Conservation (phyloP, 2,888 invertebrate genomes). For the Matsumyia berberina region DNA sequence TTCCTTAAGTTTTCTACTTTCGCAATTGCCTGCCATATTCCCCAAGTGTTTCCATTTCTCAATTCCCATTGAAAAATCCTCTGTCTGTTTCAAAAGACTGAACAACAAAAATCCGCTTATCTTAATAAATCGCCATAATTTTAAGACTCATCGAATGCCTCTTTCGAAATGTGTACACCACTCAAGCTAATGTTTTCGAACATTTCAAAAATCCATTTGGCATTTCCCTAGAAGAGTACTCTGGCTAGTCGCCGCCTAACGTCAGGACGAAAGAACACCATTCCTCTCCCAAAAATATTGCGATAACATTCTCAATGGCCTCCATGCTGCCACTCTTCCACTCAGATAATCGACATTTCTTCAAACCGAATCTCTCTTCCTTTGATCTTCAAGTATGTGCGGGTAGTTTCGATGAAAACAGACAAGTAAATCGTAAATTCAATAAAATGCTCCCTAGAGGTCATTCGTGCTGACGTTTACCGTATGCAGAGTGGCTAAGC, state of each 20-base stretch:
- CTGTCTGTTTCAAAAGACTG: conserved; percentile 6
- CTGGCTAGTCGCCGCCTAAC: neutral
- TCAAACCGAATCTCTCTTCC: conserved; percentile 21
- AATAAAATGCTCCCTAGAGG: conserved; percentile 30
- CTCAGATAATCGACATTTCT: conserved; percentile 47
- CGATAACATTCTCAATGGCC: conserved; percentile 43
- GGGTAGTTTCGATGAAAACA: conserved; percentile 36
- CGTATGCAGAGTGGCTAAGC: conserved; percentile 47
- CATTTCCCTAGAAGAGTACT: conserved; percentile 42
- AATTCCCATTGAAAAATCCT: neutral
- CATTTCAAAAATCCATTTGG: conserved; percentile 67
- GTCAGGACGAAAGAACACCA: conserved; percentile 16
- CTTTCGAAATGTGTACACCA: conserved; percentile 47
- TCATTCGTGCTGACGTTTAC: conserved; percentile 33
- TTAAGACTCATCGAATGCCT: conserved; percentile 48
- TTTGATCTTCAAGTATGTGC: conserved; percentile 62
- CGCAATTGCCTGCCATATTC: neutral
- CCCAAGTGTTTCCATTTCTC: conserved; percentile 4
- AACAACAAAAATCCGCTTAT: conserved; percentile 11
- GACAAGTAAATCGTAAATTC: conserved; percentile 36
- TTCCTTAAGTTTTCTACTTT: neutral
- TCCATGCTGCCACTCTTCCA: conserved; percentile 50
- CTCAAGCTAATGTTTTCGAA: conserved; percentile 64
- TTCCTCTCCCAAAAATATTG: conserved; percentile 12
- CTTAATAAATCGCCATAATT: conserved; percentile 41